Evolutionary conservation across 2,797 vertebrate genomes (phyloP).

Genomic region (Chelon labrosus): DNA sequence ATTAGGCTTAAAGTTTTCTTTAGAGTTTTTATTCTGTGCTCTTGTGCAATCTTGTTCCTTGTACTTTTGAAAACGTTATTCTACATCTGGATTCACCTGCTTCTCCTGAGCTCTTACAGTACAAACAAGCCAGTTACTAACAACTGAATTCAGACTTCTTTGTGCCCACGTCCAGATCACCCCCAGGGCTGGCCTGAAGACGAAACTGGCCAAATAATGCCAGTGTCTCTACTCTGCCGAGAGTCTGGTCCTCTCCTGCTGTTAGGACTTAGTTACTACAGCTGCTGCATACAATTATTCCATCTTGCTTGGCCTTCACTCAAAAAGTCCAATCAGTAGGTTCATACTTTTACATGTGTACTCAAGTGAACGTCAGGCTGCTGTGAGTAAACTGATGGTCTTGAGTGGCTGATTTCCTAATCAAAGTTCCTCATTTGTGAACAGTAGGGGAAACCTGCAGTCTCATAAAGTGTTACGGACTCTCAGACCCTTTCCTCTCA

Average conservation of each 20-base stretch:
- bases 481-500: background rate
- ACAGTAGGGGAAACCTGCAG: background rate
- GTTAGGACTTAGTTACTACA: no score
- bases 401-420: background rate
- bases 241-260: background rate
- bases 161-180: background rate
- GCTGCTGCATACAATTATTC: background rate
- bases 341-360: background rate
- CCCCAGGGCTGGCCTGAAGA: background rate
- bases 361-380: background rate
- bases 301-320: background rate
- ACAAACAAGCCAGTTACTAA: conserved; percentile 1
- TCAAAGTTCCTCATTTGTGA: background rate
- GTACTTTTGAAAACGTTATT: no score
- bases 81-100: background rate
- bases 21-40: background rate
- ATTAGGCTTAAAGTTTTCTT: background rate
- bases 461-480: background rate
- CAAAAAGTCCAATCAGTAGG: background rate
- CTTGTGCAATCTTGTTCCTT: background rate
- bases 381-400: background rate
- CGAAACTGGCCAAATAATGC: conserved; percentile 4
- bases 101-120: background rate
- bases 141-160: background rate
- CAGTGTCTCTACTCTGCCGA: background rate